A percentile compares a stretch with the other conserved stretches of the same genome.
Evolutionary conservation across 2,888 invertebrate species (phyloP).

Genomic region (Scaptomyza tumidula): DNA sequence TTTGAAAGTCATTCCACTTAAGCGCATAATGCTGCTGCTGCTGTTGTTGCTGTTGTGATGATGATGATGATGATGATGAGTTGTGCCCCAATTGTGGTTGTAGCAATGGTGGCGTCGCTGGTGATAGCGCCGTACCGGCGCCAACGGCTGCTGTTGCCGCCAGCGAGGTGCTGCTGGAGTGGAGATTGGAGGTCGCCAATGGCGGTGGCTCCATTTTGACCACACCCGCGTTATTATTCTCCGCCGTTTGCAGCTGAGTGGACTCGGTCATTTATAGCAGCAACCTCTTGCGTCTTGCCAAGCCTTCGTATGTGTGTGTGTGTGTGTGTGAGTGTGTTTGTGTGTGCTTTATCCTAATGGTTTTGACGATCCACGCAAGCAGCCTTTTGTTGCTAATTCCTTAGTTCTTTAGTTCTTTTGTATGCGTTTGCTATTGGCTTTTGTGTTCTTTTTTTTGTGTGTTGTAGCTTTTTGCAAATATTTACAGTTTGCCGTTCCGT

Average conservation of each 20-base stretch:
- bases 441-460: constrained; percentile 8
- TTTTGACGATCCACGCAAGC: constrained; percentile 51
- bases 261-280: constrained; percentile 84
- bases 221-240: constrained; percentile 85
- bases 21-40: constrained; percentile 93
- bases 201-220: constrained; percentile 85
- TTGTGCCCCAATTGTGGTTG: constrained; percentile 39
- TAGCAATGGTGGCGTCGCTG: constrained; percentile 62
- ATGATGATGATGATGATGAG: constrained; percentile 1
- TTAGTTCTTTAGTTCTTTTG: constrained; percentile 38
- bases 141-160: constrained; percentile 61
- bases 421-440: constrained; percentile 34
- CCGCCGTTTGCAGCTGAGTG: constrained; percentile 84
- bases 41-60: constrained; percentile 1
- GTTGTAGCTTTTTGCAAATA: constrained; percentile 56
- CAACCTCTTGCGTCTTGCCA: constrained; percentile 23
- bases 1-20: constrained; percentile 97
- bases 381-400: constrained; percentile 67
- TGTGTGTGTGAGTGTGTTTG: background rate
- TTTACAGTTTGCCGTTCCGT: constrained; percentile 56
- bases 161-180: constrained; percentile 54
- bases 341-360: constrained; percentile 61
- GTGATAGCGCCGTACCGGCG: constrained; percentile 67
- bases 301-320: constrained; percentile 14
- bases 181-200: constrained; percentile 84